These are phyloP conservation scores for Chromis chromis DNA, from an alignment of 2,797 vertebrate species.

Conservation along the genomic window DNA sequence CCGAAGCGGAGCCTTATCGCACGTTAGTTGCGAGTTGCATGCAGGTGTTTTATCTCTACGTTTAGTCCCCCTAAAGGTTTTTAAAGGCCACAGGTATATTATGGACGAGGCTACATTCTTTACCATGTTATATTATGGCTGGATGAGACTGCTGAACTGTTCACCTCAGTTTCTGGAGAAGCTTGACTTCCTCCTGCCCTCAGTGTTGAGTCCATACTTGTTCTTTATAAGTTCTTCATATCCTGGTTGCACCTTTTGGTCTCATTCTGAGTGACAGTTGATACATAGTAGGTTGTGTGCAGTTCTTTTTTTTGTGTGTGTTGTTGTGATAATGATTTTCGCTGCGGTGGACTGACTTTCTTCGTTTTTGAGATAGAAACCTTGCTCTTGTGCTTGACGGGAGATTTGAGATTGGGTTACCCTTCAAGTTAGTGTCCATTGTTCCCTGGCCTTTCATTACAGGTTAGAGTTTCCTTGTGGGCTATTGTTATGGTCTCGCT, in stretches of 20 bases:
- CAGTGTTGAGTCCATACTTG: conserved; percentile 46
- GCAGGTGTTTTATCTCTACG: conserved; percentile 76
- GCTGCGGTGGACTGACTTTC: conserved; percentile 45
- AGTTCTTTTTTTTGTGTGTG: conserved; percentile 16
- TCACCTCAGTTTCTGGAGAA: conserved; percentile 50
- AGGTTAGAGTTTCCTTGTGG: conserved; percentile 92
- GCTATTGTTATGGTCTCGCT: conserved; percentile 85
- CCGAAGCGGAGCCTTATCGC: conserved; percentile 43
- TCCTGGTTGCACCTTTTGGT: conserved; percentile 9
- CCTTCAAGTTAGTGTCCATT: conserved; percentile 90
- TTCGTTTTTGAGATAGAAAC: conserved; percentile 56
- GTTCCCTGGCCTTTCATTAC: conserved; percentile 93
- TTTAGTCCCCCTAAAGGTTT: conserved; percentile 55
- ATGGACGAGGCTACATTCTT: conserved; percentile 63
- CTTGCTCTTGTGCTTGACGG: conserved; percentile 89
- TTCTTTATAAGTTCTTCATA: conserved; percentile 22
- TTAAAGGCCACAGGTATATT: conserved; percentile 45
- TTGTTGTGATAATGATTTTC: conserved; percentile 46
- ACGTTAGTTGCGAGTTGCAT: conserved; percentile 37
- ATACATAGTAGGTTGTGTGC: conserved; percentile 9
- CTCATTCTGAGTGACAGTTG: not conserved
- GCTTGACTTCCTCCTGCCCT: conserved; percentile 43
- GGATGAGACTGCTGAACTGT: conserved; percentile 62
- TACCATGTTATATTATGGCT: conserved; percentile 67
- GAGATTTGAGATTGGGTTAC: conserved; percentile 94